Percentiles rank a stretch among this genome's conserved stretches.
Conservation (phyloP, 2,113 vertebrate genomes). For the Cyprinodon variegatus region DNA sequence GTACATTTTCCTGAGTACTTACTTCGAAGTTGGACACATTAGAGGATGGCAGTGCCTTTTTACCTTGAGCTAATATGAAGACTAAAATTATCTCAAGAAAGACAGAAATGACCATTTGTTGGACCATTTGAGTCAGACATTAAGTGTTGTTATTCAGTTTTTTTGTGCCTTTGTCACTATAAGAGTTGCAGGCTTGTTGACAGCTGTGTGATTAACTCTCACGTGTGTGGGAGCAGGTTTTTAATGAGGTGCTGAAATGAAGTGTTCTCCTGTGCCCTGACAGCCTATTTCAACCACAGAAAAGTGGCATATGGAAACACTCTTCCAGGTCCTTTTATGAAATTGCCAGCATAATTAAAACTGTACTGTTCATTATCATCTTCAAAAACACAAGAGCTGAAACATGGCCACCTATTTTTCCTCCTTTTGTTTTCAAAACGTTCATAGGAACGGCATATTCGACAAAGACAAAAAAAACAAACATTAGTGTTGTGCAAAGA, state of each 20-base stretch:
- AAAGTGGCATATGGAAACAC: slow-evolving; percentile 1
- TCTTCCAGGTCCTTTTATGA: neutral
- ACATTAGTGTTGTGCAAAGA: neutral
- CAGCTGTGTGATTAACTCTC: slow-evolving; percentile 26
- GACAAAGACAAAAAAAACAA: neutral
- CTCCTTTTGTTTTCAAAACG: neutral
- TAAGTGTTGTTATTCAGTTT: slow-evolving; percentile 2
- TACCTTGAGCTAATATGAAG: neutral
- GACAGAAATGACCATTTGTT: neutral
- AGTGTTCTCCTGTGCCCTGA: slow-evolving; percentile 13
- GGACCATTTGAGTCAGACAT: neutral
- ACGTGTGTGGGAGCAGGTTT: slow-evolving; percentile 3
- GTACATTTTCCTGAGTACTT: neutral
- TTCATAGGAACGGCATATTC: neutral
- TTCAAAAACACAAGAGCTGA: slow-evolving; percentile 1
- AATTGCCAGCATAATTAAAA: slow-evolving; percentile 12
- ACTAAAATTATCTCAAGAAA: neutral
- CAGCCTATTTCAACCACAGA: neutral
- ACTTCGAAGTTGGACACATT: neutral
- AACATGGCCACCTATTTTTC: neutral
- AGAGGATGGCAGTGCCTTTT: neutral
- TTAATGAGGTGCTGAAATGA: slow-evolving; percentile 14
- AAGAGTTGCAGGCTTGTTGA: slow-evolving; percentile 4
- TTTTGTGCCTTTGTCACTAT: slow-evolving; percentile 1
- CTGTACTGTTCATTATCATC: neutral